Base-by-base conservation (phyloP, 2,888 invertebrate genomes). In the Pollenia griseotomentosa region DNA sequence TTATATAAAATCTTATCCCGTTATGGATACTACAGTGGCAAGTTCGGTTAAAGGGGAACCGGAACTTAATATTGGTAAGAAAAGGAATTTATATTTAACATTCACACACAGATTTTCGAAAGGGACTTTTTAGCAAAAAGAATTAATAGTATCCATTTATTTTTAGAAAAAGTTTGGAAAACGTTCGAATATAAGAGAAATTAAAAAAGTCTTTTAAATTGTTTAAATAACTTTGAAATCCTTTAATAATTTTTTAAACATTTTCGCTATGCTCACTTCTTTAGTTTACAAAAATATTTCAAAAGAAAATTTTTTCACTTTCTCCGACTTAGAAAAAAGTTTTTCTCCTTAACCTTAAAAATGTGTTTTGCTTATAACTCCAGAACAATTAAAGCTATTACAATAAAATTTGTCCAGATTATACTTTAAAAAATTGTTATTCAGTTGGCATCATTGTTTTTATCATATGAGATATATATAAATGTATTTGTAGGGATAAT, bases 1-100 rank as follows among this genome's bases (percentile, higher is more conserved):
- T 79, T 93, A 93, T 86, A 93, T 93, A 19, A 93, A 93, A 90
- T 93, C 93, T 44, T 93, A 93, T 91, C 93, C 93, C 81, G 93
- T 93, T 84, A 93, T 93, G 93, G 93, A 93, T 91, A 93, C 93
- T 83, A 93, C 93, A 83, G 93, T 93, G 83, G 93, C 93, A 84
- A 93, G 93, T 89, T 93, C 93, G 79, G 90, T 93, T 19, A 93
- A 93, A 88, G 93, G 93, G 3, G 93, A 93, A 85, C 93, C 93
- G 3, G 93, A 93, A 88, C 90, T 93, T 9, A 93, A 93, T 90
- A 93, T 93, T 89, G 93, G 93, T 93, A 90, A 91, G 86, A 40
- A 74, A 40, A 23, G 23, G 23, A 23, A 23, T 23, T 23, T 23
- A 23, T 19, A 23, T 23, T 23, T 23, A 23, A 23, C 23, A 23